These are phyloP conservation scores for Ceyx erithaca DNA, from an alignment of 2,797 vertebrate species.

Conservation along the genomic window DNA sequence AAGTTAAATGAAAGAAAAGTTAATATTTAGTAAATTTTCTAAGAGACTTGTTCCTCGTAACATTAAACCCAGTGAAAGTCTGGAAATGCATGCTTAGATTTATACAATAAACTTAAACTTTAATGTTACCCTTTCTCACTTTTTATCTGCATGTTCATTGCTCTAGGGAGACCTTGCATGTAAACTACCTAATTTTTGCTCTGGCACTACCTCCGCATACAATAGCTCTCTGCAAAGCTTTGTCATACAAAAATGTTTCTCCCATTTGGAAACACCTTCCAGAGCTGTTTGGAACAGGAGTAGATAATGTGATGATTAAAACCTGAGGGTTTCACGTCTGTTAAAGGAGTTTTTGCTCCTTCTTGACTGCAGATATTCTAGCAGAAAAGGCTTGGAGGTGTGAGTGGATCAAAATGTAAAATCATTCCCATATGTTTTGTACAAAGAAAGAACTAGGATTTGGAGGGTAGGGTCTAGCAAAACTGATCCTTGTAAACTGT, in stretches of 20 bases:
- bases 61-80: neutral
- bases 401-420: neutral
- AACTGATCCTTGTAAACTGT: neutral
- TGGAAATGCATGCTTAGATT: neutral
- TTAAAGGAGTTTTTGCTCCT: neutral
- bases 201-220: neutral
- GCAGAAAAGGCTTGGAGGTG: neutral
- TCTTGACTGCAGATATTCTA: neutral
- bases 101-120: neutral
- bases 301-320: neutral
- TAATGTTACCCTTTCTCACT: neutral
- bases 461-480: neutral
- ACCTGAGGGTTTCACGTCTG: neutral
- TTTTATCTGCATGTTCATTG: neutral
- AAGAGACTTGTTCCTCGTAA: neutral
- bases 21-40: neutral
- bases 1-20: neutral
- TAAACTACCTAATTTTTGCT: constrained; percentile 14
- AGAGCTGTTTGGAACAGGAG: neutral
- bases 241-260: neutral
- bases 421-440: neutral
- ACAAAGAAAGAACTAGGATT: neutral
- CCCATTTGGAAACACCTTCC: neutral
- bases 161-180: neutral
- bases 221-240: neutral